Base-by-base conservation (phyloP, 2,888 invertebrate genomes). In the Eulithis testata region DNA sequence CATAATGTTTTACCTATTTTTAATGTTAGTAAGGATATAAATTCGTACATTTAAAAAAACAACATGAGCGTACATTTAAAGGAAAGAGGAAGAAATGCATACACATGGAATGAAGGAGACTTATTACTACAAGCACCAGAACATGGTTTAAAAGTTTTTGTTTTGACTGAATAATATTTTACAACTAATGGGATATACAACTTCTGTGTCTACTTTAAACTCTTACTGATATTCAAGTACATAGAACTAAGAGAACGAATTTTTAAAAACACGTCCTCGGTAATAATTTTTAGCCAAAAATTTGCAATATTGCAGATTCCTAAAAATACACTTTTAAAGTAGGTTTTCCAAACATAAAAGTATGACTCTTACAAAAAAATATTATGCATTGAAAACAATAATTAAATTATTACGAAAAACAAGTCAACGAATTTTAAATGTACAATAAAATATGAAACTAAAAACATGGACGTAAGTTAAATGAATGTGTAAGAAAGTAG, bases 111-210 rank as follows among this genome's bases (percentile, higher is more conserved):
- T 91, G 89, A 83, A 86, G 85, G 87, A 86, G 78, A 84, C 90
- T 91, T 90, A 91, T 78, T 76, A 79, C 89, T 91, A 91, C 82
- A 91, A 91, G 91, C 91, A 91, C 91, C 91, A 90, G 86, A 88
- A 87, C 81, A 86, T 88, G 80, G 78, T 84, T 81, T 79, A 73
- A 70, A 57, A 63, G 52, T 40, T 43, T 63, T 60, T 51, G 54
- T 67, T 66, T 65, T 80, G 79, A 81, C 76, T 76, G 80, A 80
- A 73, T 21, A 21, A 21, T 77, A 74, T 37, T 66, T 80, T 81
- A 83, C 70, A 74, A 71, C 74, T 78, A 79, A 65, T 73, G 63
- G 77, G 66, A 66, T 69, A 74, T 73, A 68, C 73, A 72, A 70
- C 71, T 75, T 67, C 68, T 63, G 72, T 70, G 70, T 65, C 79